Percentiles rank a stretch among this genome's conserved stretches.
phyloP scores from a whole-genome alignment of 2,888 invertebrate genomes.

The Xanthia togata region DNA sequence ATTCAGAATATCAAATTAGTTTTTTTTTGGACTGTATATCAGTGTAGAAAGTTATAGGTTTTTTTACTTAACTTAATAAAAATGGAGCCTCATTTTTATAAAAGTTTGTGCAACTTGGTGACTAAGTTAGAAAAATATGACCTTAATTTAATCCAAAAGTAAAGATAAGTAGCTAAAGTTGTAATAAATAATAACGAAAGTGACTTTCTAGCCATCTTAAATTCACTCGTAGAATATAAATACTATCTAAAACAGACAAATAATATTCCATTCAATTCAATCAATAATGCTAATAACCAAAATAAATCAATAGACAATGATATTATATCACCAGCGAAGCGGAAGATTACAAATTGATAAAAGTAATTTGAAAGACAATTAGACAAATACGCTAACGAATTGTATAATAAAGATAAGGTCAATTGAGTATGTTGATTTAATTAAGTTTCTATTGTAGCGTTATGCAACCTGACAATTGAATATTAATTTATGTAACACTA shows the following conservation, averaged over 20 bases:
- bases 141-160: background rate
- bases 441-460: conserved; percentile 11
- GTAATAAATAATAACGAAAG: background rate
- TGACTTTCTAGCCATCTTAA: conserved; percentile 11
- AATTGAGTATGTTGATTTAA: conserved; percentile 18
- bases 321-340: conserved; percentile 31
- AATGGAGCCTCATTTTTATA: background rate
- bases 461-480: conserved; percentile 13
- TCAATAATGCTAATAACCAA: conserved; percentile 30
- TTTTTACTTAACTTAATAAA: background rate
- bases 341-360: conserved; percentile 38
- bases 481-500: conserved; percentile 14
- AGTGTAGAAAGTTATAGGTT: background rate
- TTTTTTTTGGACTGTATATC: background rate
- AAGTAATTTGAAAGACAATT: conserved; percentile 42
- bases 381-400: conserved; percentile 38
- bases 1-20: background rate
- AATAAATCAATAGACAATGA: conserved; percentile 40
- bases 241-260: conserved; percentile 16
- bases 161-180: background rate
- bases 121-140: background rate
- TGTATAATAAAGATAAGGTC: conserved; percentile 21
- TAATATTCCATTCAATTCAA: conserved; percentile 20
- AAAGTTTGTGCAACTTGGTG: background rate
- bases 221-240: conserved; percentile 9